These are phyloP conservation scores for Syrphus vitripennis DNA, from an alignment of 2,888 invertebrate genomes.

Conservation along the genomic window DNA sequence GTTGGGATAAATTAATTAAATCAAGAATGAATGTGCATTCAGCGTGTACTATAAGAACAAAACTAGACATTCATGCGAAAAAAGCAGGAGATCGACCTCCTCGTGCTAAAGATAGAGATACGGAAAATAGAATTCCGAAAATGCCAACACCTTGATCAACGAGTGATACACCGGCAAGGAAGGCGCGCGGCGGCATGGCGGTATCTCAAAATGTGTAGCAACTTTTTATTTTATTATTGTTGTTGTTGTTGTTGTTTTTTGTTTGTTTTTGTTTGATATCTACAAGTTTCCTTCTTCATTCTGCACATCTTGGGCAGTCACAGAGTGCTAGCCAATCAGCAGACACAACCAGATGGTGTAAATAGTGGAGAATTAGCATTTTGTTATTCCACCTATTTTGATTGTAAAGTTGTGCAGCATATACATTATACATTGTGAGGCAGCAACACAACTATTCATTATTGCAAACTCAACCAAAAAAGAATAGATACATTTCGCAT, in stretches of 20 bases:
- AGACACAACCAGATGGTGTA: slow-evolving; percentile 69
- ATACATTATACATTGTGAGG: too few species aligned
- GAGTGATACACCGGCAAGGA: slow-evolving; percentile 19
- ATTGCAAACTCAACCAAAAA: not conserved
- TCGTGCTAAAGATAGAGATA: slow-evolving; percentile 66
- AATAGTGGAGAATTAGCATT: slow-evolving; percentile 67
- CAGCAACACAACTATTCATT: not conserved
- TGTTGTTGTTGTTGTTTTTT: not conserved
- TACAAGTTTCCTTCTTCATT: not conserved
- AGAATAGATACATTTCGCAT: slow-evolving; percentile 18
- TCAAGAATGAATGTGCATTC: slow-evolving; percentile 59
- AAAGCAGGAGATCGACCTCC: slow-evolving; percentile 65
- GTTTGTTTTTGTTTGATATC: not conserved
- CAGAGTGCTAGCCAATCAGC: slow-evolving; percentile 54
- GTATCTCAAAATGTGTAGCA: slow-evolving; percentile 41
- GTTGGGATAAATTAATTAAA: slow-evolving; percentile 63
- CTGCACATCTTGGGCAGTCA: not conserved
- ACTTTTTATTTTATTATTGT: slow-evolving; percentile 2
- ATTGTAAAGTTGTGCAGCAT: slow-evolving; percentile 46
- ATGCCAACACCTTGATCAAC: slow-evolving; percentile 70
- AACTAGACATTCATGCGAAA: slow-evolving; percentile 22
- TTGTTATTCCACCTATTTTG: slow-evolving; percentile 61
- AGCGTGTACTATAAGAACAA: slow-evolving; percentile 28
- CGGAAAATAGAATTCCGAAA: slow-evolving; percentile 66
- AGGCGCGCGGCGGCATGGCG: not conserved